Percentiles rank a stretch among this genome's conserved stretches.
Conservation (phyloP, 2,797 vertebrate species). For the Danio albolineatus region DNA sequence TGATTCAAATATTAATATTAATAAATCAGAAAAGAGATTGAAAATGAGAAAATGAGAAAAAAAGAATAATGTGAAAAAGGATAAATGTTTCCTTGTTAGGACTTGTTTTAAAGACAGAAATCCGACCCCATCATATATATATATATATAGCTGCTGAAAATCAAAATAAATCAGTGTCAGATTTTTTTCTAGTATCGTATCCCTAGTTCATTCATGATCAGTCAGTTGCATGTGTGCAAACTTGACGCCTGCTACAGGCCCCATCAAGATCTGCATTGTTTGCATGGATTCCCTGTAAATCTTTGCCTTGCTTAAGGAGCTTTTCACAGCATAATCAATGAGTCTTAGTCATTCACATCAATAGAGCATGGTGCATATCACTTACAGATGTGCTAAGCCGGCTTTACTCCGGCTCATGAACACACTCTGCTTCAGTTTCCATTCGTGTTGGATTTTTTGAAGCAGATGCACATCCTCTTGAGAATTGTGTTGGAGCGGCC, state of each 20-base stretch:
- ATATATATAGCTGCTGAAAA: too few species aligned
- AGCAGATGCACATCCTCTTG: background rate
- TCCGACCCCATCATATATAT: too few species aligned
- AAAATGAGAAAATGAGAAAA: too few species aligned
- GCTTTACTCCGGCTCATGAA: background rate
- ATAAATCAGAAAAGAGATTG: too few species aligned
- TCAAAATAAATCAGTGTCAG: too few species aligned
- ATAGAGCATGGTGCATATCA: constrained; percentile 22
- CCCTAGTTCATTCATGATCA: too few species aligned
- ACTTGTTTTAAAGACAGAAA: too few species aligned
- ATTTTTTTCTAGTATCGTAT: too few species aligned
- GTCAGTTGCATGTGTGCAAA: background rate
- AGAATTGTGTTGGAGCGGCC: background rate
- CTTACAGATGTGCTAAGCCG: constrained; percentile 41
- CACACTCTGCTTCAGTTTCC: background rate
- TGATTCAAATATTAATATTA: too few species aligned
- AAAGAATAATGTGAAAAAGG: too few species aligned
- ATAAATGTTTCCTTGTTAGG: too few species aligned
- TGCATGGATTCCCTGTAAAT: constrained; percentile 6
- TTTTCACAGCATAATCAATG: constrained; percentile 44
- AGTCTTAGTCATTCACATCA: constrained; percentile 41
- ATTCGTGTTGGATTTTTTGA: constrained; percentile 29
- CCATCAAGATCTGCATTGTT: background rate
- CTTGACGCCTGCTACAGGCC: background rate
- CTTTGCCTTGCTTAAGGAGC: constrained; percentile 46